These are phyloP conservation scores for Dynastes grantii DNA, from an alignment of 2,888 invertebrate species.

Conservation along the genomic window DNA sequence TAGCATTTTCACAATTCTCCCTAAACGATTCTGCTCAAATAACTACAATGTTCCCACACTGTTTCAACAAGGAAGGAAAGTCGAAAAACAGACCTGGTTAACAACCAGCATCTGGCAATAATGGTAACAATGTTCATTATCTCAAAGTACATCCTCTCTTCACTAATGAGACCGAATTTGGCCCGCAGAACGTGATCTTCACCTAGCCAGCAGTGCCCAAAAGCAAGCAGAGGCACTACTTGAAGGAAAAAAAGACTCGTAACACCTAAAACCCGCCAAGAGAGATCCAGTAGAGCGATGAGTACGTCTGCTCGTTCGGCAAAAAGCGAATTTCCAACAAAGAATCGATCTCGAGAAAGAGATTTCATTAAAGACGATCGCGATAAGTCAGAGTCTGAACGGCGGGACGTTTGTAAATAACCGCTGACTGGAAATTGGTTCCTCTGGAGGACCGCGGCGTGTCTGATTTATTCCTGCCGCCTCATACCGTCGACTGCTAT, in stretches of 20 bases:
- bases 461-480: slow-evolving; percentile 20
- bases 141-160: neutral
- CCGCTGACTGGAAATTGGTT: slow-evolving; percentile 29
- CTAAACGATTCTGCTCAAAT: too few relatives aligned
- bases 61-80: too few relatives aligned
- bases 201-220: neutral
- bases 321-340: neutral
- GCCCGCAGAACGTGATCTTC: slow-evolving; percentile 4
- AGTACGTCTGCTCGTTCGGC: neutral
- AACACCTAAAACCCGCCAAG: too few relatives aligned
- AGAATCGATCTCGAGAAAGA: neutral
- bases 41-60: too few relatives aligned
- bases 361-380: slow-evolving; percentile 32
- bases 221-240: too few relatives aligned
- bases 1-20: too few relatives aligned
- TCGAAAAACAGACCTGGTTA: too few relatives aligned
- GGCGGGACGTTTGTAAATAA: slow-evolving; percentile 27
- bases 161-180: slow-evolving; percentile 14
- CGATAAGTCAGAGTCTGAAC: slow-evolving; percentile 22
- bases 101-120: neutral
- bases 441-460: slow-evolving; percentile 2
- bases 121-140: neutral
- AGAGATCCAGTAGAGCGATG: too few relatives aligned
- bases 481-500: neutral
- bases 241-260: too few relatives aligned